Conservation (phyloP, 2,113 vertebrate genomes). For the Pachycephala philippinensis region DNA sequence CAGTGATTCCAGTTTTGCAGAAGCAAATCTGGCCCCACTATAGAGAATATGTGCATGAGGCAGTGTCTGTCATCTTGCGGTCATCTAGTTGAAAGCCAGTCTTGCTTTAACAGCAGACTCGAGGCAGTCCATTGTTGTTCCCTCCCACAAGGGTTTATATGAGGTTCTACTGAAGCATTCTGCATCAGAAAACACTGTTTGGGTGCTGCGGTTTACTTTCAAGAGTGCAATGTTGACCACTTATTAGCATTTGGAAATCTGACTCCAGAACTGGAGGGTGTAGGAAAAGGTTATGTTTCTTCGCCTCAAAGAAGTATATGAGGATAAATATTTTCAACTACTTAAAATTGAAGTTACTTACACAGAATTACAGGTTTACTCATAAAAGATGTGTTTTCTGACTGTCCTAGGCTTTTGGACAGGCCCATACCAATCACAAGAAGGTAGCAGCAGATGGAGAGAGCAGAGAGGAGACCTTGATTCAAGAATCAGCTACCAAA, state of each 20-base stretch:
- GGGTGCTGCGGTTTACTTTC: background rate
- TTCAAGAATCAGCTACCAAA: slow-evolving; percentile 95
- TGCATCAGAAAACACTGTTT: background rate
- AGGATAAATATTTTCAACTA: background rate
- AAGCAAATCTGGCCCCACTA: background rate
- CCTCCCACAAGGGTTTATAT: background rate
- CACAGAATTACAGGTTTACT: background rate
- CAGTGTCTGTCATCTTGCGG: background rate
- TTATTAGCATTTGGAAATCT: background rate
- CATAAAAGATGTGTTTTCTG: background rate
- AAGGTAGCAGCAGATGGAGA: slow-evolving; percentile 97
- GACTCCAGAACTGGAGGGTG: background rate
- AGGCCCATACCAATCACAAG: slow-evolving; percentile 92
- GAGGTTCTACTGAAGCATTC: background rate
- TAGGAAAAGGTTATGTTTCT: background rate
- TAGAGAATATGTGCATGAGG: rapidly evolving
- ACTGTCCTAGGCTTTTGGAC: slow-evolving; percentile 87
- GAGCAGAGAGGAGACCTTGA: slow-evolving; percentile 94
- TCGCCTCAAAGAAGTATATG: background rate
- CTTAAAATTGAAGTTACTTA: background rate
- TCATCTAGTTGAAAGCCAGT: background rate
- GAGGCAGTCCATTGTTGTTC: background rate
- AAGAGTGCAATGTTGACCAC: background rate
- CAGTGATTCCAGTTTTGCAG: background rate
- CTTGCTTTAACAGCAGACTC: background rate